Evolutionary conservation across 2,797 vertebrate genomes (phyloP), one percentile per base, ranked within the genome.

Genomic region (Peromyscus melanophrys): DNA sequence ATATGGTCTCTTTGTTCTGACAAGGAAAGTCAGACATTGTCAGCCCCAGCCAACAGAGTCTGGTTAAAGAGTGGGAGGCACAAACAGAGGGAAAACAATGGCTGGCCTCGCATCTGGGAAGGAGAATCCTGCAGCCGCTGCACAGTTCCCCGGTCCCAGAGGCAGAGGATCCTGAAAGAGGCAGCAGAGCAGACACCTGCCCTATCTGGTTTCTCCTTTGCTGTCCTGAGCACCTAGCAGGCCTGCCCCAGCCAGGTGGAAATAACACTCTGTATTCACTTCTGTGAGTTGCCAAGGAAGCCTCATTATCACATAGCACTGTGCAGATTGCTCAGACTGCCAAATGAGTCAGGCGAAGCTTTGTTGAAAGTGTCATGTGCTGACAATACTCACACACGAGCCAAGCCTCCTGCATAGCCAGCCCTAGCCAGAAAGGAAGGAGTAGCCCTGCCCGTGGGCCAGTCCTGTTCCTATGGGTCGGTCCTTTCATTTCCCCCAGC

Each of bases 331-430:
- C 87, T 67, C 67, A 12, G 1, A 27, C 61, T 10, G 12, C 67
- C 67, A 14, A 34, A 31, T 40, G 69, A 57, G 37, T 73, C 89
- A 63, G 40, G n/a, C 11, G 34, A 71, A 90, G 76, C 55, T 84
- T 27, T 19, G 73, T 5, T 23, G n/a, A 31, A 65, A 89, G 27
- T 2, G 1, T 3, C 0, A 0, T 69, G 40, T 0, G 73, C 59
- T 81, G 65, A 52, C 52, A 46, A 57, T 4, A 1, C 10, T 17
- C 55, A 82, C 1, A 25, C 0, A 1, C 3, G 76, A 40, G 57
- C 76, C n/a, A 8, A 2, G 8, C 13, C 19, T 77, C 31, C 82
- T 5, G 76, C 7, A 16, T 11, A 13, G 37, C 27, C 29, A 87
- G 21, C n/a, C 76, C 19, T 1, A 6, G 81, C 83, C 82, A 31